Base-by-base conservation (phyloP, 2,888 invertebrate species). In the Tridacna gigas region DNA sequence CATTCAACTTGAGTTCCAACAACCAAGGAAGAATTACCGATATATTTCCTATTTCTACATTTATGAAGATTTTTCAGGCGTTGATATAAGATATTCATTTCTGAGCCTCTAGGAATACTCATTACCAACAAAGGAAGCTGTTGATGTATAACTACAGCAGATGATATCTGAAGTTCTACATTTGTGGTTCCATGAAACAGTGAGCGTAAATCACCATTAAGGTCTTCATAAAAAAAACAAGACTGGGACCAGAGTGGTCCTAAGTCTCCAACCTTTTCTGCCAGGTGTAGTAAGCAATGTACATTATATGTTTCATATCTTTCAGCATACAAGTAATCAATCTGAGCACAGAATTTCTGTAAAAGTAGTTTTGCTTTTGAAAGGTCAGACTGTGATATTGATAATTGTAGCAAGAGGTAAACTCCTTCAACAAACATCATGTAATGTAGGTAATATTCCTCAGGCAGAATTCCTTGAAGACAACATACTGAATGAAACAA, bases 201-300 rank as follows among this genome's bases (percentile, higher is more conserved):
- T 60, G 51, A 26, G 26, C 51, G 28, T 26, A 74, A 37, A 26
- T 56, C 26, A 26, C 74, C 74, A 74, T 74, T 74, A 82, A 79
- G 66, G 60, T 76, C 65, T 82, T 73, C 73, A 67, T 79, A 74
- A 82, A 88, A n/a, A 71, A 88, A 88, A 80, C 85, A 83, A 80
- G 80, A 86, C n/a, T 77, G 79, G 5, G 67, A 77, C 82, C 78
- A 88, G 15, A 88, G 60, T 61, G 88, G 88, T 18, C 84, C 82
- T n/a, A 75, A 71, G n/a, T 77, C 48, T 63, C 69, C 56, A 22
- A 86, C 88, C 75, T 66, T 74, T 51, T 80, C 77, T 12, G 74
- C 37, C 28, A 83, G 26, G 77, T 86, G 86, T 11, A 61, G 20
- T 4, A 84, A 76, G 13, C 74, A 63, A 71, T 86, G 86, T 20